A percentile compares a stretch with the other conserved stretches of the same genome.
Conservation (phyloP, 2,797 vertebrate genomes). For the Lutra lutra region DNA sequence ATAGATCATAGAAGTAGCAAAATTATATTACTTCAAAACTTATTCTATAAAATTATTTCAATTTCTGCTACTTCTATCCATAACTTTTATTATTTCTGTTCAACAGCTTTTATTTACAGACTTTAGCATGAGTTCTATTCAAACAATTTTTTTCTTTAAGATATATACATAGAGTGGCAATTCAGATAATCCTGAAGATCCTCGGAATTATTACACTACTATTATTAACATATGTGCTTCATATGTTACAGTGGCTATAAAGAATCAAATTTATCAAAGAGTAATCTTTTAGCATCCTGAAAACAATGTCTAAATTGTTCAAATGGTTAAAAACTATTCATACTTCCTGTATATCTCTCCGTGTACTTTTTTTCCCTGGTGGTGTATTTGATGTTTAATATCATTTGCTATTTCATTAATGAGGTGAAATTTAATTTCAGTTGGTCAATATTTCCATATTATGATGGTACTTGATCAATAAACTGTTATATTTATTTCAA, state of each 20-base stretch:
- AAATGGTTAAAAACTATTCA: not conserved
- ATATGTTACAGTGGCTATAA: not conserved
- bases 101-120: not conserved
- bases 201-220: not conserved
- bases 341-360: not conserved
- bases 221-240: not conserved
- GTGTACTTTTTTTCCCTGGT: not conserved
- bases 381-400: not conserved
- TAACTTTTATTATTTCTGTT: conserved; percentile 9
- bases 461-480: not conserved
- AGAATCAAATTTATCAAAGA: not conserved
- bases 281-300: not conserved
- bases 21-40: not conserved
- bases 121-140: not conserved
- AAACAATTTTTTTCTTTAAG: not conserved
- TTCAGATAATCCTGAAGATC: not conserved
- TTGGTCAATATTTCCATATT: not conserved
- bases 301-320: not conserved
- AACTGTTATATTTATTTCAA: not conserved
- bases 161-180: not conserved
- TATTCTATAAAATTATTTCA: not conserved
- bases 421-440: not conserved
- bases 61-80: not conserved
- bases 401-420: not conserved
- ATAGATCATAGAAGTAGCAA: not conserved